Evolutionary conservation across 2,797 vertebrate species (phyloP).

Genomic region (Vipera latastei): DNA sequence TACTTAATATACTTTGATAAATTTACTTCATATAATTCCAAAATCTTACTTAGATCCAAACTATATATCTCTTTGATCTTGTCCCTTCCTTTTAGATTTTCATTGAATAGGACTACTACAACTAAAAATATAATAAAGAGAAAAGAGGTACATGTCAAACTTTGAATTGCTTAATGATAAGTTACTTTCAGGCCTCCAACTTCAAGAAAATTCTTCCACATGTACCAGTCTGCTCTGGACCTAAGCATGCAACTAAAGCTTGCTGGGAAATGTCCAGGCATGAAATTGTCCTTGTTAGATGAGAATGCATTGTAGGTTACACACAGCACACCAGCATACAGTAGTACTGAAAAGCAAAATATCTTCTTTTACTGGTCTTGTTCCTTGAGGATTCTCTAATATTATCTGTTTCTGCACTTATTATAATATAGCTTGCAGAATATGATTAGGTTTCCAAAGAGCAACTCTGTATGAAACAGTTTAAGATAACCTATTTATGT

Average conservation of each 20-base stretch:
- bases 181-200: background rate
- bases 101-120: background rate
- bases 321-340: background rate
- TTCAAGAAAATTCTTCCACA: background rate
- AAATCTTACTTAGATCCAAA: background rate
- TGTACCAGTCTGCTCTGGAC: background rate
- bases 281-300: background rate
- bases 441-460: background rate
- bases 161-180: background rate
- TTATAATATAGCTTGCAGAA: background rate
- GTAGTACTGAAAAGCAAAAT: background rate
- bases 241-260: background rate
- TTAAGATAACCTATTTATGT: background rate
- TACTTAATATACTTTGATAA: background rate
- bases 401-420: background rate
- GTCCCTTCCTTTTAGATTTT: background rate
- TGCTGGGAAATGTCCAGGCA: background rate
- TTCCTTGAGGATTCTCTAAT: background rate
- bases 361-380: background rate
- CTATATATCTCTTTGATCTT: background rate
- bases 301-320: background rate
- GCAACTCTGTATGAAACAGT: conserved; percentile 22
- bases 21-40: background rate
- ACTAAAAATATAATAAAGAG: background rate
- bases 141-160: background rate